Conservation (phyloP, 2,113 vertebrate genomes). For the Desmodus rotundus region DNA sequence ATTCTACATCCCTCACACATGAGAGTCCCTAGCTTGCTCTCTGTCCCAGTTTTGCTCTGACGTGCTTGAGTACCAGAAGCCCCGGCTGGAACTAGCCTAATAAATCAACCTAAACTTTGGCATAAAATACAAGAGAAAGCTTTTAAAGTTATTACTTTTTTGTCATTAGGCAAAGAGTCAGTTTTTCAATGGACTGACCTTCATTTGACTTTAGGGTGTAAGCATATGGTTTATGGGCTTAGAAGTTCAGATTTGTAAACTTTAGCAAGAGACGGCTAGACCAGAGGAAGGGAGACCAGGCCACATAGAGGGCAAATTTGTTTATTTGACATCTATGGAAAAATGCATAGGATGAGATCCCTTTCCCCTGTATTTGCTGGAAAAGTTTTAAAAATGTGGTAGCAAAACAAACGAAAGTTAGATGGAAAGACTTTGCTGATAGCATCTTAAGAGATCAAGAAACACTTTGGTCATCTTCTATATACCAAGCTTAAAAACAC, state of each 20-base stretch:
- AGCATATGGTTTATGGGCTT: neutral
- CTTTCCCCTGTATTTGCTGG: neutral
- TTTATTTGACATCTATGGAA: neutral
- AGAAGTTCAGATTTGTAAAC: neutral
- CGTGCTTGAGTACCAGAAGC: neutral
- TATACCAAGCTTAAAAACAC: neutral
- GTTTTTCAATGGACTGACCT: constrained; percentile 40
- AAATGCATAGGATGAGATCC: neutral
- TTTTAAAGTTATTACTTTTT: constrained; percentile 54
- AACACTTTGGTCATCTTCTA: neutral
- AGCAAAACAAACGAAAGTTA: neutral
- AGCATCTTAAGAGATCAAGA: neutral
- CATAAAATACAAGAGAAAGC: constrained; percentile 47
- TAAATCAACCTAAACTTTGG: constrained; percentile 51
- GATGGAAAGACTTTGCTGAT: neutral
- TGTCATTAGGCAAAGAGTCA: constrained; percentile 48
- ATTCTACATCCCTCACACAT: neutral
- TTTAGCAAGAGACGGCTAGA: neutral
- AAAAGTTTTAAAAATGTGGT: neutral
- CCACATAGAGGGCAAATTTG: neutral
- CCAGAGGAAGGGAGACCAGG: neutral
- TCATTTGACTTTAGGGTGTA: constrained; percentile 31
- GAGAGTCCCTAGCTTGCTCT: neutral
- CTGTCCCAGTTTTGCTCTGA: neutral
- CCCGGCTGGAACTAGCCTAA: neutral